Evolutionary conservation across 2,113 vertebrate species (phyloP), one percentile per base, ranked within the genome.

Genomic region (Xyrauchen texanus): DNA sequence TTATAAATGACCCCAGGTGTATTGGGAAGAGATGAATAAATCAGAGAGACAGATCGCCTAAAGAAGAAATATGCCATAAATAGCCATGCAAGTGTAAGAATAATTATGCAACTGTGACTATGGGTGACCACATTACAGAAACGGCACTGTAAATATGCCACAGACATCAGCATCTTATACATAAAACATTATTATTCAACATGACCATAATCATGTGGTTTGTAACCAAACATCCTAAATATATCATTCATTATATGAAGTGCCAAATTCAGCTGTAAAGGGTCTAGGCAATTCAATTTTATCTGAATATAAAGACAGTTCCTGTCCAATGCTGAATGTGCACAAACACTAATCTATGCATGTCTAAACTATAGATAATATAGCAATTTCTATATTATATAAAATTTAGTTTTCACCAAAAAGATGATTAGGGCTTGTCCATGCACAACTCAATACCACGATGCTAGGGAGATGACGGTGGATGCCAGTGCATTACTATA

Each of bases 1-100:
- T 89, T 86, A 88, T 87, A 82, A 90, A 91, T 87, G 85, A 88
- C 80, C 85, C 53, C 80, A 78, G 82, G 86, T 85, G 87, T 81
- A 86, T 84, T 75, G 71, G 65, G 77, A 88, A 79, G 34, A 76
- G 80, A 85, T 49, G 77, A 85, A 89, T 90, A 87, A 89, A 90
- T 90, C 84, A 89, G 79, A 55, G 11, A 81, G 88, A 86, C 88
- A 87, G 66, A 85, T 85, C 62, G 79, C 76, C 71, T 73, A 82
- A 74, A 86, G 80, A 80, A 68, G 68, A 82, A 76, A 83, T 66
- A 49, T 8, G 72, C 85, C 88, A 85, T 77, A 77, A 81, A 86
- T 88, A 86, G 86, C 42, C 15, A 16, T 45, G 81, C 52, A 62
- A 58, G 77, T 83, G 71, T 79, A 60, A 68, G 81, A 81, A 85